These are phyloP conservation scores for Zygogramma bicolorata DNA, from an alignment of 2,888 invertebrate genomes.

Conservation along the genomic window DNA sequence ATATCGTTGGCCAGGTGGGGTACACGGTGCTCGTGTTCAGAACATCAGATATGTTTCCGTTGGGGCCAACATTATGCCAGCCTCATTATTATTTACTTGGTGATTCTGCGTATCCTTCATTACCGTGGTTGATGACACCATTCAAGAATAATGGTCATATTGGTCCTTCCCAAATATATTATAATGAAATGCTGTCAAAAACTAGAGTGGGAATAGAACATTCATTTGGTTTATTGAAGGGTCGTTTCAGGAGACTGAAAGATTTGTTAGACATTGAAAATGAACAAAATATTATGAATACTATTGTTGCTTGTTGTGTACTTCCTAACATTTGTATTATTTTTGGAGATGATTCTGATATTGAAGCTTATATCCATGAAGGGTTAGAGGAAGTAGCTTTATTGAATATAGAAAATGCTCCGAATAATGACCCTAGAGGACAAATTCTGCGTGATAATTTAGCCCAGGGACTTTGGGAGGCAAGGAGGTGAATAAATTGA, in stretches of 20 bases:
- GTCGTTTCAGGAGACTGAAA: background rate
- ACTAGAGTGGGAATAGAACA: no score
- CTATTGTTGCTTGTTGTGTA: background rate
- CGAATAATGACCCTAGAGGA: background rate
- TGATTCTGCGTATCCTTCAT: background rate
- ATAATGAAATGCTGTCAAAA: no score
- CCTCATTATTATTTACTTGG: no score
- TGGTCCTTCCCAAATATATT: no score
- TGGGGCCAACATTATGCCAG: no score
- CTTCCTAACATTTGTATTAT: no score
- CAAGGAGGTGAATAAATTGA: background rate
- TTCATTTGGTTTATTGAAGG: background rate
- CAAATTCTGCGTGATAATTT: background rate
- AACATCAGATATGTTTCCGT: background rate
- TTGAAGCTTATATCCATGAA: no score
- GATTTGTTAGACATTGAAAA: background rate
- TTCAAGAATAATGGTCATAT: background rate
- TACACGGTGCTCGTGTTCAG: background rate
- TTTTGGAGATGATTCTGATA: no score
- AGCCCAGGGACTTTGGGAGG: background rate
- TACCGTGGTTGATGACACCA: no score
- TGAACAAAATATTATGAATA: background rate
- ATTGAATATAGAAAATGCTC: background rate
- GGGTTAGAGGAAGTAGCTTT: no score
- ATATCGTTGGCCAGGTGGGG: slow-evolving; percentile 2